phyloP scores from a whole-genome alignment of 2,888 invertebrate species.

The Sisyra terminalis region DNA sequence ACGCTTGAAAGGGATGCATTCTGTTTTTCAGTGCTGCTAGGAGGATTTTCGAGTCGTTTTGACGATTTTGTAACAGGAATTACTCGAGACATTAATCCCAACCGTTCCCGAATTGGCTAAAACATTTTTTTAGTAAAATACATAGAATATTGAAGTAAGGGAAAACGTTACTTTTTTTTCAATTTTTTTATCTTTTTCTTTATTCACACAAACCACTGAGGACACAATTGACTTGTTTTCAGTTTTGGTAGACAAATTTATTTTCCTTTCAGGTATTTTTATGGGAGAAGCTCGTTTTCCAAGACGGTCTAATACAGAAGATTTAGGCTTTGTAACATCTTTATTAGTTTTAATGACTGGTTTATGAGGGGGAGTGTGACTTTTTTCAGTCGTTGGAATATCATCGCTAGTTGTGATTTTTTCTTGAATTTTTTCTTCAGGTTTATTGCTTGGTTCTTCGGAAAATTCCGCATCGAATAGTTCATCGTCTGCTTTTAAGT shows the following conservation, averaged over 20 bases:
- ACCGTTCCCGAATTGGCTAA: constrained; percentile 19
- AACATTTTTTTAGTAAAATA: too few species aligned
- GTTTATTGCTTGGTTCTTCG: constrained; percentile 1
- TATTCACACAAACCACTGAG: not conserved
- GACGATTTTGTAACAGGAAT: constrained; percentile 18
- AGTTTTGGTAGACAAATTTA: too few species aligned
- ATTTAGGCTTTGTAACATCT: constrained; percentile 16
- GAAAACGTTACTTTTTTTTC: constrained; percentile 8
- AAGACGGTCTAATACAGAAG: constrained; percentile 30
- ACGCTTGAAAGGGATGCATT: constrained; percentile 40
- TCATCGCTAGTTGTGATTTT: not conserved
- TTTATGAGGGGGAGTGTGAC: constrained; percentile 8
- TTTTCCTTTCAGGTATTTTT: constrained; percentile 11
- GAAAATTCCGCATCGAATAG: constrained; percentile 9
- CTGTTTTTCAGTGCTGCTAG: constrained; percentile 14
- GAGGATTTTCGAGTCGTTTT: constrained; percentile 11
- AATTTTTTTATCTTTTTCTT: constrained; percentile 10
- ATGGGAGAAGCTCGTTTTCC: constrained; percentile 21
- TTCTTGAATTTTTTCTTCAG: not conserved
- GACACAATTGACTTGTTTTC: constrained; percentile 22
- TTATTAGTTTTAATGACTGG: constrained; percentile 15
- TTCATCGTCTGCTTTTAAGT: constrained; percentile 37
- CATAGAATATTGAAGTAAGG: too few species aligned
- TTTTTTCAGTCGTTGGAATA: not conserved
- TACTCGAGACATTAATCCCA: constrained; percentile 25